phyloP scores from a whole-genome alignment of 1,140 invertebrate species.

The Triops longicaudatus region DNA sequence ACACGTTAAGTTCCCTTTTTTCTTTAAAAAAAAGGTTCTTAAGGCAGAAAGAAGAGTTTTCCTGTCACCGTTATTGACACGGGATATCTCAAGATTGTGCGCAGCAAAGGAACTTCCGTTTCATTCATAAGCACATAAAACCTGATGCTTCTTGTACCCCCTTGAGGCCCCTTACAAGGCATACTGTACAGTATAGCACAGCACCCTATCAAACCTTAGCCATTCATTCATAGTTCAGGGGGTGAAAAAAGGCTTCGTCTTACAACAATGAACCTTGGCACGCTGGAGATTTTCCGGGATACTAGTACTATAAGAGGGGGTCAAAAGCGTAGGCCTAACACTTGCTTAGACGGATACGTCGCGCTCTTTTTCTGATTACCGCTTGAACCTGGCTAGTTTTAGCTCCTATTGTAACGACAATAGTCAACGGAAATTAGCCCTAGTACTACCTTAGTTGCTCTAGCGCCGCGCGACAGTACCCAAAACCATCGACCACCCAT shows the following conservation, averaged over 20 bases:
- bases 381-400: background rate
- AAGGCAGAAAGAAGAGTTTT: background rate
- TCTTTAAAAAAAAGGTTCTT: background rate
- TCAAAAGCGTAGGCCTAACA: background rate
- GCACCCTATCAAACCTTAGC: background rate
- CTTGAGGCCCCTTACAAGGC: background rate
- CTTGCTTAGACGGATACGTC: background rate
- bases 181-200: too few species aligned
- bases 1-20: background rate
- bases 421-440: slow-evolving; percentile 4
- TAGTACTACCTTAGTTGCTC: background rate
- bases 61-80: slow-evolving; percentile 4
- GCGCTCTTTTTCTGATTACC: background rate
- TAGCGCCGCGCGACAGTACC: background rate
- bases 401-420: background rate
- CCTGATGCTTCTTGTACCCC: slow-evolving; percentile 5
- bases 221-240: background rate
- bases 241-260: background rate
- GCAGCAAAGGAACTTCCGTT: background rate
- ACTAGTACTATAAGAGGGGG: background rate
- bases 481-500: background rate
- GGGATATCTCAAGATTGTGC: background rate
- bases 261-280: slow-evolving; percentile 9
- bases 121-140: background rate
- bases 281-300: slow-evolving; percentile 5